phyloP scores from a whole-genome alignment of 1,140 invertebrate species.

The Brachionus rubens region DNA sequence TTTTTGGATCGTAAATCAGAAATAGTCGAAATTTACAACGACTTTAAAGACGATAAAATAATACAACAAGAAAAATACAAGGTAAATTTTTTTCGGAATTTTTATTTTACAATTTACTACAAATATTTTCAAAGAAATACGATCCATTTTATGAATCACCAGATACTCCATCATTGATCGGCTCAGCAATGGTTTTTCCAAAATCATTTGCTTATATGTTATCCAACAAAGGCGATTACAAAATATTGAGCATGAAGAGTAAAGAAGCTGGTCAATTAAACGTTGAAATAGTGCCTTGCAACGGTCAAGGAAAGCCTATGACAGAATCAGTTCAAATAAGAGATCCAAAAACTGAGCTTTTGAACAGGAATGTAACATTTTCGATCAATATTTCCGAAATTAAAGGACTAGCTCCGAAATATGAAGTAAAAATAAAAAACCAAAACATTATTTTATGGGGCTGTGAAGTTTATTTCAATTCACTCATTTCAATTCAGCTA shows the following conservation, averaged over 20 bases:
- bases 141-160: slow-evolving; percentile 67
- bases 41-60: slow-evolving; percentile 63
- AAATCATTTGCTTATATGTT: slow-evolving; percentile 63
- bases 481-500: no score
- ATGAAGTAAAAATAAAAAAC: no score
- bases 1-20: slow-evolving; percentile 65
- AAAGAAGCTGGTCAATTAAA: slow-evolving; percentile 64
- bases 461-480: no score
- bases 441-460: no score
- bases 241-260: slow-evolving; percentile 64
- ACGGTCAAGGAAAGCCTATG: slow-evolving; percentile 60
- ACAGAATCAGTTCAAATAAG: slow-evolving; percentile 63
- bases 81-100: neutral
- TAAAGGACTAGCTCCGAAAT: neutral
- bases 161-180: slow-evolving; percentile 65
- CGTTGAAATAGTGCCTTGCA: slow-evolving; percentile 62
- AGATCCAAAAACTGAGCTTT: slow-evolving; percentile 58
- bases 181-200: slow-evolving; percentile 65
- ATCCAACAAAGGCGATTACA: slow-evolving; percentile 62
- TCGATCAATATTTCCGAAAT: slow-evolving; percentile 61
- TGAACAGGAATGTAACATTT: slow-evolving; percentile 62
- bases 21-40: slow-evolving; percentile 69
- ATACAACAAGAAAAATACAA: slow-evolving; percentile 40
- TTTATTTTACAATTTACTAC: neutral
- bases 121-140: slow-evolving; percentile 60